Conservation (phyloP, 2,113 vertebrate genomes). For the Aepyceros melampus region DNA sequence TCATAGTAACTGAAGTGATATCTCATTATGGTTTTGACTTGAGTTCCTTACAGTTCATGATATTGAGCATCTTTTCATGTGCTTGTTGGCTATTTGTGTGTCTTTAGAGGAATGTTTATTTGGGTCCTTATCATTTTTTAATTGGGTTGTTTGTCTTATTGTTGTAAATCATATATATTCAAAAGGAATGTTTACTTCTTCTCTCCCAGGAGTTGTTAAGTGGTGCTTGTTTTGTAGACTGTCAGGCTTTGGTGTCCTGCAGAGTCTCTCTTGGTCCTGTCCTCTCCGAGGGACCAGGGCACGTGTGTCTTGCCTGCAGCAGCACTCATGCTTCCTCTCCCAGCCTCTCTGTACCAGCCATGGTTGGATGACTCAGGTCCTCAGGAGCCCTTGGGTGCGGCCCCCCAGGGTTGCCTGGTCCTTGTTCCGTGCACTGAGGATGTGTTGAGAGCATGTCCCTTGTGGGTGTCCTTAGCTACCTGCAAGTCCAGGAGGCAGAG, state of each 20-base stretch:
- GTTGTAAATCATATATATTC: not conserved
- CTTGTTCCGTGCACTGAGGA: not conserved
- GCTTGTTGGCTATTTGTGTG: not conserved
- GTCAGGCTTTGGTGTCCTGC: not conserved
- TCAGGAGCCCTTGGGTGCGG: not conserved
- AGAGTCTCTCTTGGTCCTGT: not conserved
- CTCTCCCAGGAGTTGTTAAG: not conserved
- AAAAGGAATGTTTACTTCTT: not conserved
- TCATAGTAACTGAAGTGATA: too few species aligned
- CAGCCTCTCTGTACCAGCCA: not conserved
- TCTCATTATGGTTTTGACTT: not conserved
- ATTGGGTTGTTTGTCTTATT: not conserved
- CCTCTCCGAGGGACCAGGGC: too few species aligned
- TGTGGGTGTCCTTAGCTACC: not conserved
- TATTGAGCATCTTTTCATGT: not conserved
- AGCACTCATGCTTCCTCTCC: not conserved
- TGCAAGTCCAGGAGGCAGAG: not conserved
- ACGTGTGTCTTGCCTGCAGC: not conserved
- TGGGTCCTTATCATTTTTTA: not conserved
- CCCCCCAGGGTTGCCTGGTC: not conserved
- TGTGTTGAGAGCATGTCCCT: not conserved
- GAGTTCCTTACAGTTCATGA: fast-evolving
- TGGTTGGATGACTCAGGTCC: not conserved
- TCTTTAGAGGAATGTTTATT: not conserved
- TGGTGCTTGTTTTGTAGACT: not conserved